These are phyloP conservation scores for Drosophila suzukii DNA, from an alignment of 1,140 invertebrate species.

Conservation along the genomic window DNA sequence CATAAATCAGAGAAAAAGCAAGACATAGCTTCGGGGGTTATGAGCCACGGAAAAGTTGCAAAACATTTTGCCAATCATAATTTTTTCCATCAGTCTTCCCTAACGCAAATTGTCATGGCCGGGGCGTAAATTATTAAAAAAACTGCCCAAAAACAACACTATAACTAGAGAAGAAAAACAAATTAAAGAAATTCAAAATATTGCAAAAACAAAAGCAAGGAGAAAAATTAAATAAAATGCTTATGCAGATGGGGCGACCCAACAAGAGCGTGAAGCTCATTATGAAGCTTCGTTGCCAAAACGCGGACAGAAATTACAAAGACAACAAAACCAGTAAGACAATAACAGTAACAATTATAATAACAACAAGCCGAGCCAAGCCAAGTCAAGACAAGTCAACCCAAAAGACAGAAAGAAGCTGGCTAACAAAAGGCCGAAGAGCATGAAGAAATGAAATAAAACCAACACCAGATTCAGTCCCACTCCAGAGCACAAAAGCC, in stretches of 20 bases:
- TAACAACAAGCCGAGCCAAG: slow-evolving; percentile 27
- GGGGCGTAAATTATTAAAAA: slow-evolving; percentile 65
- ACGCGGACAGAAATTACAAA: slow-evolving; percentile 54
- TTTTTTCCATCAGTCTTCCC: slow-evolving; percentile 8
- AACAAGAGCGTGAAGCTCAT: slow-evolving; percentile 81
- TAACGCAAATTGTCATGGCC: slow-evolving; percentile 32
- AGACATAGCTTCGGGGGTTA: slow-evolving; percentile 39
- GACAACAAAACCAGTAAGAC: slow-evolving; percentile 17
- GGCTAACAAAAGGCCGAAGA: slow-evolving; percentile 63
- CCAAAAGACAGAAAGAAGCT: slow-evolving; percentile 29
- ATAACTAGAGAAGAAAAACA: slow-evolving; percentile 43
- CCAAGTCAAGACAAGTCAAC: slow-evolving; percentile 20
- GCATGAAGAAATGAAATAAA: slow-evolving; percentile 80
- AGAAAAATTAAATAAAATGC: slow-evolving; percentile 66
- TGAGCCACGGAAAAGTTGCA: slow-evolving; percentile 38
- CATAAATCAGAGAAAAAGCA: slow-evolving; percentile 52
- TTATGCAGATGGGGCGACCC: slow-evolving; percentile 61
- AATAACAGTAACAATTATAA: slow-evolving; percentile 45
- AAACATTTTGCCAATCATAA: slow-evolving; percentile 53
- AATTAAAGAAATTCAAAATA: slow-evolving; percentile 74
- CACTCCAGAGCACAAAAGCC: slow-evolving; percentile 37
- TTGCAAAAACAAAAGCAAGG: slow-evolving; percentile 51
- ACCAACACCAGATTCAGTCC: slow-evolving; percentile 49
- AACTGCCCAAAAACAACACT: slow-evolving; percentile 32
- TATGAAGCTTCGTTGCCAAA: slow-evolving; percentile 61